These are phyloP conservation scores for Leptatherina wallacei DNA, from an alignment of 2,797 vertebrate species.

Conservation along the genomic window DNA sequence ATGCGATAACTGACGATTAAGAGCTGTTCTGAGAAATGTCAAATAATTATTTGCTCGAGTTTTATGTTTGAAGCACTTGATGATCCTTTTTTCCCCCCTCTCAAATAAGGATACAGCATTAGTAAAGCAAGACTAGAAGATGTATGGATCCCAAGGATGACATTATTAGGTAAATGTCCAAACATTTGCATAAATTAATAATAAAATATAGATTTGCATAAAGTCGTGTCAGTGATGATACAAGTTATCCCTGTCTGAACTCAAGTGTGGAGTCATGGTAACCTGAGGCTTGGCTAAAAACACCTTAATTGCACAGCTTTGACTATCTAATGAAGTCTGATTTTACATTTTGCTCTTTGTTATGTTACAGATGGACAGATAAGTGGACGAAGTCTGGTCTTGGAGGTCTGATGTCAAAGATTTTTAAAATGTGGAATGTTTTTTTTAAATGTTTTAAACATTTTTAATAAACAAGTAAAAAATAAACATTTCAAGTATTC, in stretches of 20 bases:
- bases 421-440: too few species aligned
- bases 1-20: slow-evolving; percentile 84
- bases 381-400: neutral
- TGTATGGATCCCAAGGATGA: rapidly evolving
- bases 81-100: neutral
- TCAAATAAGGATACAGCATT: neutral
- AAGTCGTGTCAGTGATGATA: slow-evolving; percentile 74
- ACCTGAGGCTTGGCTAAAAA: slow-evolving; percentile 77
- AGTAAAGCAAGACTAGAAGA: neutral
- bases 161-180: slow-evolving; percentile 30
- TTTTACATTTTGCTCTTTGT: neutral
- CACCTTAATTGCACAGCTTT: rapidly evolving
- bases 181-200: neutral
- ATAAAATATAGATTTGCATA: neutral
- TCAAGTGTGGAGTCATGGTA: slow-evolving; percentile 76
- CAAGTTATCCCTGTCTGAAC: slow-evolving; percentile 87
- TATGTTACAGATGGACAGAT: slow-evolving; percentile 26
- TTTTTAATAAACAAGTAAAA: neutral
- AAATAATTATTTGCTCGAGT: rapidly evolving
- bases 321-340: neutral
- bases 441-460: neutral
- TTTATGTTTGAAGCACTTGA: rapidly evolving
- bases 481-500: neutral
- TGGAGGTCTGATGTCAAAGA: neutral
- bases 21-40: slow-evolving; percentile 68